Evolutionary conservation across 2,113 vertebrate species (phyloP), one percentile per base, ranked within the genome.

Genomic region (Malurus alboscapulatus): DNA sequence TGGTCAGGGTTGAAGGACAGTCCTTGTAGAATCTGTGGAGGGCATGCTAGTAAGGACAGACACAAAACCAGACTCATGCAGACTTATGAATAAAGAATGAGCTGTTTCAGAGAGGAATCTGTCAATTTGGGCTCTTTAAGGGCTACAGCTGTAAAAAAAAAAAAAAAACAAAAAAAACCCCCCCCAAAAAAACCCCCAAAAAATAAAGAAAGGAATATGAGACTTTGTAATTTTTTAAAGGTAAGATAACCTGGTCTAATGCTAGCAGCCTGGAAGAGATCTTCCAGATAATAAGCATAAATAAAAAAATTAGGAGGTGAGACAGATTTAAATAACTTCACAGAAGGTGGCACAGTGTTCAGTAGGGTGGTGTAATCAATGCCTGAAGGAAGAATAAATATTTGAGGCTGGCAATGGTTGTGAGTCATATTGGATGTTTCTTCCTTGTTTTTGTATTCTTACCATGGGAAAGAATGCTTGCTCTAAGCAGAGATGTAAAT

Each of bases 311-410:
- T 92, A 51, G 57, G 19, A 84, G 72, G 34, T 3, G 4, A 74
- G 47, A 19, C 24, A 80, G 47, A 50, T 78, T 81, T 63, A 92
- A 84, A 73, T 75, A 59, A 54, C 81, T 94, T 84, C 65, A 36
- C 36, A 63, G 74, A 58, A 87, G 53, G 84, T 84, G 81, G 62
- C 86, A 82, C 71, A 36, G 62, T 59, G 36, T 69, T 80, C 72
- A 77, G 26, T 45, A 72, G 3, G 4, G 57, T 72, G n/a, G 22
- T 3, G 1, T 88, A 92, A 94, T 91, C 89, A 84, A 47, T 82
- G 81, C 69, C 90, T 73, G 74, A 53, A 88, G 87, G 74, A 92
- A 91, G 54, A 92, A 87, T 67, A 93, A 92, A 90, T 94, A 94
- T 84, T 92, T 94, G 87, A 89, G 54, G 26, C 50, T 94, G 71